These are phyloP conservation scores for Octomys mimax DNA, from an alignment of 2,797 vertebrate genomes.

Conservation along the genomic window DNA sequence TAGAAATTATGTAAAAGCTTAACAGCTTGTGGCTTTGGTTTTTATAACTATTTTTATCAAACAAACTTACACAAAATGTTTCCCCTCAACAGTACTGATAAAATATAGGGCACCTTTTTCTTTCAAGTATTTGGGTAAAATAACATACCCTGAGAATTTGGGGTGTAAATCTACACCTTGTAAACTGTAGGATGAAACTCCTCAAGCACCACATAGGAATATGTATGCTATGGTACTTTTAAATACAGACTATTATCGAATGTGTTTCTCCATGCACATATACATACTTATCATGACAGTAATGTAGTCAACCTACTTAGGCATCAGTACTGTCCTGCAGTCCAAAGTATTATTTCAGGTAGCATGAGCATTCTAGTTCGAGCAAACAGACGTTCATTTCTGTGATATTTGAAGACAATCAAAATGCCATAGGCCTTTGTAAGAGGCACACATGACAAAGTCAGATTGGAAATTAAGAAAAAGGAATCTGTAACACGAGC, in stretches of 20 bases:
- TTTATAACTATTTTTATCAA: constrained; percentile 78
- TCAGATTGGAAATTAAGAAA: constrained; percentile 47
- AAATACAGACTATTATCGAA: constrained; percentile 78
- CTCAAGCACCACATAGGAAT: constrained; percentile 87
- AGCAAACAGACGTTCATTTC: constrained; percentile 48
- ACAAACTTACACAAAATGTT: constrained; percentile 71
- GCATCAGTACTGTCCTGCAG: constrained; percentile 93
- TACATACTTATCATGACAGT: constrained; percentile 65
- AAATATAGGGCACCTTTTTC: constrained; percentile 84
- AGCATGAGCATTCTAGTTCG: constrained; percentile 49
- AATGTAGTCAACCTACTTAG: constrained; percentile 67
- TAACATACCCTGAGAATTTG: constrained; percentile 88
- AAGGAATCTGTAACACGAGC: constrained; percentile 4
- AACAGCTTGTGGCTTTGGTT: constrained; percentile 76
- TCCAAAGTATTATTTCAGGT: constrained; percentile 88
- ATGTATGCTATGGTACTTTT: constrained; percentile 79
- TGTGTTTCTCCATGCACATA: constrained; percentile 20
- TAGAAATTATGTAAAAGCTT: constrained; percentile 82
- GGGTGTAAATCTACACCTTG: constrained; percentile 87
- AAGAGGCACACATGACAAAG: constrained; percentile 67
- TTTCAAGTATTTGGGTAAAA: constrained; percentile 89
- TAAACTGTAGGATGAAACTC: constrained; percentile 88
- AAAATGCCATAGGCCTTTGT: constrained; percentile 72
- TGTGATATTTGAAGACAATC: constrained; percentile 20
- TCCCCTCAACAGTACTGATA: constrained; percentile 79